Evolutionary conservation across 2,113 vertebrate genomes (phyloP).

Genomic region (Propithecus coquereli): DNA sequence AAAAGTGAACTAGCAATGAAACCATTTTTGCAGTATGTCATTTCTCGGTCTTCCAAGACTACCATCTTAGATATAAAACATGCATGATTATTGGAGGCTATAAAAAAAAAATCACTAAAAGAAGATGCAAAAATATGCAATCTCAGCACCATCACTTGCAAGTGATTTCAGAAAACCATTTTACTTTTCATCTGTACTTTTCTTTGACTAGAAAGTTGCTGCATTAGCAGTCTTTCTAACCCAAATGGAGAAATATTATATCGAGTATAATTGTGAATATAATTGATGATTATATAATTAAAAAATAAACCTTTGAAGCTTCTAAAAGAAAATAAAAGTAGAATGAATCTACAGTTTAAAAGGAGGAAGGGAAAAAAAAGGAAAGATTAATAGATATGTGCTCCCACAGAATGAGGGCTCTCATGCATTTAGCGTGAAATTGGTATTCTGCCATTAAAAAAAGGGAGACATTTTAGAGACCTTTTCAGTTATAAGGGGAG

Average conservation of each 20-base stretch:
- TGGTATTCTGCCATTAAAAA: slow-evolving; percentile 70
- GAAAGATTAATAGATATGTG: slow-evolving; percentile 59
- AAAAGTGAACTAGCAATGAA: neutral
- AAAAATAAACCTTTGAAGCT: neutral
- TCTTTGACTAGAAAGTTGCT: neutral
- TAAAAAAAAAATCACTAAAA: slow-evolving; percentile 9
- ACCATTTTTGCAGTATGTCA: neutral
- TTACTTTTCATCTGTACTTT: slow-evolving; percentile 8
- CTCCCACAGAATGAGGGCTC: slow-evolving; percentile 50
- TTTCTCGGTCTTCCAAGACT: neutral
- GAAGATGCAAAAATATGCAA: neutral
- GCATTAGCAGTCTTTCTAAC: slow-evolving; percentile 33
- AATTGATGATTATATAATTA: slow-evolving; percentile 51
- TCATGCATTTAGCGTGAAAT: slow-evolving; percentile 66
- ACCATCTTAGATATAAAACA: neutral
- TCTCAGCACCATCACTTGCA: neutral
- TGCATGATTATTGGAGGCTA: neutral
- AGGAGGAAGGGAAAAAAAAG: neutral
- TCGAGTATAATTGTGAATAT: slow-evolving; percentile 3
- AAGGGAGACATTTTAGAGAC: slow-evolving; percentile 60
- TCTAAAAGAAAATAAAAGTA: neutral
- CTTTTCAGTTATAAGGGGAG: slow-evolving; percentile 53
- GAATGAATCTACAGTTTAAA: slow-evolving; percentile 46
- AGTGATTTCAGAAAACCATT: slow-evolving; percentile 36
- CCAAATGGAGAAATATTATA: slow-evolving; percentile 27